These are phyloP conservation scores for Corbicula japonica DNA, from an alignment of 2,888 invertebrate genomes.

Conservation along the genomic window DNA sequence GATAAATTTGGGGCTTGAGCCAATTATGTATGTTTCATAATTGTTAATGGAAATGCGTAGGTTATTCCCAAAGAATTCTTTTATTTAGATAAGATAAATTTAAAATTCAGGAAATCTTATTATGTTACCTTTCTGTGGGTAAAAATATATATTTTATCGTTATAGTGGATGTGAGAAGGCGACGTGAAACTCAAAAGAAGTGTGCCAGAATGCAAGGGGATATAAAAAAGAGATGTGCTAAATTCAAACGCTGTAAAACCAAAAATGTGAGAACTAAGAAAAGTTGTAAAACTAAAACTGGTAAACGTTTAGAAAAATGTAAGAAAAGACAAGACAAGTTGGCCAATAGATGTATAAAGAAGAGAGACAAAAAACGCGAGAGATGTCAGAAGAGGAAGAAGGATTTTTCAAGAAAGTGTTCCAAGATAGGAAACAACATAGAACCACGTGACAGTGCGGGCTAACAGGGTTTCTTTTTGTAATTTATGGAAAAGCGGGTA, in stretches of 20 bases:
- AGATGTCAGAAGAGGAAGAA: conserved; percentile 34
- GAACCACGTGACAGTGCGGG: not conserved
- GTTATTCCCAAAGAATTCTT: no score
- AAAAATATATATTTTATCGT: no score
- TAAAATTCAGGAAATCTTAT: no score
- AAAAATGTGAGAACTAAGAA: conserved; percentile 49
- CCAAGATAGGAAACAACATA: conserved; percentile 10
- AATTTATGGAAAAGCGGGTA: conserved; percentile 40
- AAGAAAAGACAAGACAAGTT: conserved; percentile 52
- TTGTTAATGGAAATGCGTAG: no score
- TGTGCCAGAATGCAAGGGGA: conserved; percentile 46
- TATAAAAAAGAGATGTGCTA: conserved; percentile 53
- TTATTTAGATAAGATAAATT: no score
- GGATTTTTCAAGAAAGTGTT: conserved; percentile 6
- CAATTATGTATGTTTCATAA: no score
- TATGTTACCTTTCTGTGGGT: no score
- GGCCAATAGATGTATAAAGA: conserved; percentile 40
- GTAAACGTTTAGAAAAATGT: conserved; percentile 36
- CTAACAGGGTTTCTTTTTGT: conserved; percentile 23
- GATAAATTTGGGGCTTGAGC: no score
- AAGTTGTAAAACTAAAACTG: conserved; percentile 39
- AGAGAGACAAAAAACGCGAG: conserved; percentile 39
- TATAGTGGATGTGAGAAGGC: no score
- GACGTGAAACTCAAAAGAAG: conserved; percentile 6
- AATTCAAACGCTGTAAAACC: conserved; percentile 53